Evolutionary conservation across 2,888 invertebrate species (phyloP), one percentile per base, ranked within the genome.

Genomic region (Pelosia muscerda): DNA sequence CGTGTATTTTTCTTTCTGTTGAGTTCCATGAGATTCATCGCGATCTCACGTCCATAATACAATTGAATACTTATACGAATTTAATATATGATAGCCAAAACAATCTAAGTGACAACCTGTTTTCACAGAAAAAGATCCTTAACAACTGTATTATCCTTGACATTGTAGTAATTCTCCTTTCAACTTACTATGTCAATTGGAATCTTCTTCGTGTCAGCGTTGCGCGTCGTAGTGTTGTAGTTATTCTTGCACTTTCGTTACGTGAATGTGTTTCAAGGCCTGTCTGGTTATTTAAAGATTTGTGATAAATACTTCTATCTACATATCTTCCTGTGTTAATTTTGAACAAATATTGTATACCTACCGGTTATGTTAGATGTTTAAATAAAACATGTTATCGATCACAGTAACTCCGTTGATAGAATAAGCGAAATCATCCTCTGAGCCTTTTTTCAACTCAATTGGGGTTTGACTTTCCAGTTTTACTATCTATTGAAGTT

Each of bases 351-450:
- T 49, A 49, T 42, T 42, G 19, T 49, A 9, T n/a, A n/a, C 49
- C 49, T n/a, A n/a, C 49, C 49, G 49, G n/a, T n/a, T 49, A n/a
- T 49, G 49, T 49, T n/a, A 49, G n/a, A n/a, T n/a, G 49, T n/a
- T 6, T 34, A 34, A 34, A 34, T 34, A 34, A n/a, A n/a, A 19
- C 42, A 42, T 19, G 42, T 42, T 19, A 42, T 42, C 19, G 42
- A 42, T 19, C 5, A 19, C 19, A 19, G 19, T 19, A 42, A 6
- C 19, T 42, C 19, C 19, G 38, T 38, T 38, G 4, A 6, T 19
- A 19, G 19, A 42, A 42, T 42, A 6, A 2, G 31, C n/a, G n/a
- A n/a, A n/a, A n/a, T n/a, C n/a, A n/a, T n/a, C n/a, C n/a, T n/a
- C n/a, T n/a, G n/a, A n/a, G n/a, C n/a, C n/a, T n/a, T n/a, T n/a